Base-by-base conservation (phyloP, 2,113 vertebrate genomes). In the Seriola quinqueradiata region DNA sequence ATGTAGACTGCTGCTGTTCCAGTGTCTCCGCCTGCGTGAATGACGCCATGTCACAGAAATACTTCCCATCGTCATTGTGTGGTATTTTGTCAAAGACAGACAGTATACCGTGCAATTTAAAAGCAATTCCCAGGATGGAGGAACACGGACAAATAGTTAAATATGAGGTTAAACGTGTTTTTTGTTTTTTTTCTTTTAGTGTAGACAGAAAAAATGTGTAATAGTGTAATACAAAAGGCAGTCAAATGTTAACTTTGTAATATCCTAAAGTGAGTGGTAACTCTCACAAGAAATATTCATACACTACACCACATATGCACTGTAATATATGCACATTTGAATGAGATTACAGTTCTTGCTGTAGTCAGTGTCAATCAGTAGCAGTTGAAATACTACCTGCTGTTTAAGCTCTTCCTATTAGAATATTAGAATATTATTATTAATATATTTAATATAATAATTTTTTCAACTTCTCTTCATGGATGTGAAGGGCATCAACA, bases 1-100 rank as follows among this genome's bases (percentile, higher is more conserved):
- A 79, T 21, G 70, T 50, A 46, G 46, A 40, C 76, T 72, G 66
- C 75, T 40, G 59, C 77, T 79, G 78, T 28, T 77, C 71, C 80
- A 77, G 75, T 69, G 76, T 77, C 79, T 40, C 70, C 40, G 77
- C 55, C 73, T 81, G 4, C 36, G 44, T 74, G 77, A 57, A 75
- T 93, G 84, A 91, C 75, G 83, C 70, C 76, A 90, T 85, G 72
- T 54, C 69, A 89, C 86, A 60, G 57, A 92, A 91, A 91, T 89
- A 91, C 87, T 81, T 68, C 67, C 54, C 63, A 38, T 70, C 42
- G 38, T 91, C 83, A 92, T 8, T 36, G 73, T 83, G 86, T 84
- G 80, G 83, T 71, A 77, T 77, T 86, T 60, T 60, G 60, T 79
- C 63, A 55, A 85, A 79, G 57, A 23, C 38, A 63, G 77, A 67